Evolutionary conservation across 2,888 invertebrate species (phyloP).

Genomic region (Cantharis rufa): DNA sequence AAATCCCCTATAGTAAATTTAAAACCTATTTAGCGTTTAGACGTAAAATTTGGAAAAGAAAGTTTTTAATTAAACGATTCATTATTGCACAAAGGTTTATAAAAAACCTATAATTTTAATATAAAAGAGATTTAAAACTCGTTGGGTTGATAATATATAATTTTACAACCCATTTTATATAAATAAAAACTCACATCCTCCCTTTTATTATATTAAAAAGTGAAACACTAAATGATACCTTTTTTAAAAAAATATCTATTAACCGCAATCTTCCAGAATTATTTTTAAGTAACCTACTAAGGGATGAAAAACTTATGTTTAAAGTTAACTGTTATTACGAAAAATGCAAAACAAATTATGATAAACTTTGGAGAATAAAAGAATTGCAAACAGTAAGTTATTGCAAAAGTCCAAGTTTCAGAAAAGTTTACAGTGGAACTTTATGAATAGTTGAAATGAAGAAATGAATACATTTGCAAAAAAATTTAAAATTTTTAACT

Average conservation of each 20-base stretch:
- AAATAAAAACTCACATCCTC: constrained; percentile 21
- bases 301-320: not conserved
- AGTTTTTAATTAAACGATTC: not conserved
- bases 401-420: not conserved
- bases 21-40: not conserved
- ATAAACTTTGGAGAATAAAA: not conserved
- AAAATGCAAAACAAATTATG: not conserved
- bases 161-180: constrained; percentile 30
- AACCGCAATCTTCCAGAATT: not conserved
- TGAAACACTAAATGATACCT: constrained; percentile 5
- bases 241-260: not conserved
- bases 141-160: constrained; percentile 29
- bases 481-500: not conserved
- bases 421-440: not conserved
- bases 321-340: not conserved
- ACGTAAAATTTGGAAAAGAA: not conserved
- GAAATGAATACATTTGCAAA: not conserved
- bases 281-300: not conserved
- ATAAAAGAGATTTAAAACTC: constrained; percentile 9
- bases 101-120: not conserved
- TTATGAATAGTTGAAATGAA: not conserved
- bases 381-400: not conserved
- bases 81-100: not conserved
- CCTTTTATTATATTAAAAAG: constrained; percentile 4
- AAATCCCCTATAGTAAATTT: not conserved